Evolutionary conservation across 2,888 invertebrate species (phyloP).

Genomic region (Cheilosia variabilis): DNA sequence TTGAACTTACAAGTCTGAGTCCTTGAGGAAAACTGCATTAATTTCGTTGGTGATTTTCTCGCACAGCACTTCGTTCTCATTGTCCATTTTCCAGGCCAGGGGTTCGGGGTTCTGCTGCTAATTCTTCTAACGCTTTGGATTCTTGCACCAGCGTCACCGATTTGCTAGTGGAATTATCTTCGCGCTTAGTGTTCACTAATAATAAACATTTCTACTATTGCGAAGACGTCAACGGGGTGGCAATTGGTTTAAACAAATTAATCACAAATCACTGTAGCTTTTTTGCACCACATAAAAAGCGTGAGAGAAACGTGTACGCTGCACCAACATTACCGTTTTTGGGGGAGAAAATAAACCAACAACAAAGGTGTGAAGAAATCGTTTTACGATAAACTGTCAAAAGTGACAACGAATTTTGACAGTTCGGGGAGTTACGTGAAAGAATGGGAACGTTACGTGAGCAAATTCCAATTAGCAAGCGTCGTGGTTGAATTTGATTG

Average conservation of each 20-base stretch:
- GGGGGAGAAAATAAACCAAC: conserved; percentile 57
- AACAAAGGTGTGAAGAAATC: conserved; percentile 8
- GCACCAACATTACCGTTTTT: conserved; percentile 50
- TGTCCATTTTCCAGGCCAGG: conserved; percentile 79
- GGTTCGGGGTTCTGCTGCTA: neutral
- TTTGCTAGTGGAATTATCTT: conserved; percentile 11
- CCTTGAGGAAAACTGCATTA: conserved; percentile 89
- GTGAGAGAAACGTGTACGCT: conserved; percentile 56
- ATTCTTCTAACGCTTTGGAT: neutral
- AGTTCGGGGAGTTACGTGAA: neutral
- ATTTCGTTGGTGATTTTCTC: conserved; percentile 93
- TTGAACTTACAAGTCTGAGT: conserved; percentile 90
- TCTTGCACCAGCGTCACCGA: conserved; percentile 7
- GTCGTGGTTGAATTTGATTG: neutral
- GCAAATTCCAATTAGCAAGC: too few species aligned
- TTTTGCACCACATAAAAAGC: conserved; percentile 54
- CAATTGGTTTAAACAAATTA: conserved; percentile 25
- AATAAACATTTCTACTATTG: conserved; percentile 21
- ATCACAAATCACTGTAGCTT: conserved; percentile 10
- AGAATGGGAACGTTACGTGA: conserved; percentile 16
- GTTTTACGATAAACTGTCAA: conserved; percentile 33
- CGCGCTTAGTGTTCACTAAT: conserved; percentile 12
- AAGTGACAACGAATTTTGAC: conserved; percentile 23
- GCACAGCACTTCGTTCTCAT: conserved; percentile 89
- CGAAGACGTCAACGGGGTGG: neutral